Evolutionary conservation across 2,888 invertebrate species (phyloP).

Genomic region (Endotricha flammealis): DNA sequence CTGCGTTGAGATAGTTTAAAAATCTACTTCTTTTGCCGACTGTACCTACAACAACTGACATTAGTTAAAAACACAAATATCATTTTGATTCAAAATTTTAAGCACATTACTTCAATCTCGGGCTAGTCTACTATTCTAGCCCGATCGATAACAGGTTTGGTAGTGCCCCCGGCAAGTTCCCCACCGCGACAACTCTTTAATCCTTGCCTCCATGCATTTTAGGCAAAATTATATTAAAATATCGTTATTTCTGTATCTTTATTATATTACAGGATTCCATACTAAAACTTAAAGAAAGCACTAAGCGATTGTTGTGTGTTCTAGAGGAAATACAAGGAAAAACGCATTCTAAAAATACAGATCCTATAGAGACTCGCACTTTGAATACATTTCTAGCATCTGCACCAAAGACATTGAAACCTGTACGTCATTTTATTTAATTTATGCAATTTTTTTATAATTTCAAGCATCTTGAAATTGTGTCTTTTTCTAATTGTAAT

Average conservation of each 20-base stretch:
- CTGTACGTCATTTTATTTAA: conserved; percentile 23
- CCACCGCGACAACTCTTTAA: too few species aligned
- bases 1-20: too few species aligned
- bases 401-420: conserved; percentile 11
- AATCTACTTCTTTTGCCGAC: too few species aligned
- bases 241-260: background rate
- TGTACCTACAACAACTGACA: too few species aligned
- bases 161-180: too few species aligned
- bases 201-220: too few species aligned
- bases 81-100: too few species aligned
- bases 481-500: conserved; percentile 3
- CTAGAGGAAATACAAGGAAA: conserved; percentile 54
- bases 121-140: too few species aligned
- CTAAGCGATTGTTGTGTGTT: conserved; percentile 46
- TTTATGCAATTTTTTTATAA: conserved; percentile 10
- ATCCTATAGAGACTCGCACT: conserved; percentile 15
- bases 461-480: conserved; percentile 5
- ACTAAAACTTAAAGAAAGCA: conserved; percentile 49
- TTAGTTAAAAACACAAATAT: too few species aligned
- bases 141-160: too few species aligned
- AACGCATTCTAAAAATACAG: conserved; percentile 29
- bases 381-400: conserved; percentile 22
- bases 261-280: conserved; percentile 41
- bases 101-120: too few species aligned
- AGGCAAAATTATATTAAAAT: too few species aligned